A percentile compares a stretch with the other conserved stretches of the same genome.
Evolutionary conservation across 2,113 vertebrate species (phyloP).

Genomic region (human (Homo sapiens)): GRCh38 chr7:123357501-123358000

Average conservation of each 20-base stretch:
- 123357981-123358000: background rate
- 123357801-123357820: background rate
- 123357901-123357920: background rate
- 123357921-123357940: background rate
- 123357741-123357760: background rate
- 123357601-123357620: background rate
- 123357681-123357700: background rate
- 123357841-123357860: background rate
- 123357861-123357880: background rate
- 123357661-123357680: background rate
- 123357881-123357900: background rate
- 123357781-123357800: background rate
- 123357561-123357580: background rate
- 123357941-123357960: background rate
- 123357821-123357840: background rate
- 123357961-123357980: background rate
- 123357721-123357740: background rate
- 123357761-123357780: background rate
- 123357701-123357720: background rate
- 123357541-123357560: background rate
- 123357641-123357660: background rate
- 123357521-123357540: background rate
- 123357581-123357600: background rate
- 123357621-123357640: background rate
- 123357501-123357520: background rate